Base-by-base conservation (phyloP, 2,113 vertebrate species). In the Pelobates fuscus region DNA sequence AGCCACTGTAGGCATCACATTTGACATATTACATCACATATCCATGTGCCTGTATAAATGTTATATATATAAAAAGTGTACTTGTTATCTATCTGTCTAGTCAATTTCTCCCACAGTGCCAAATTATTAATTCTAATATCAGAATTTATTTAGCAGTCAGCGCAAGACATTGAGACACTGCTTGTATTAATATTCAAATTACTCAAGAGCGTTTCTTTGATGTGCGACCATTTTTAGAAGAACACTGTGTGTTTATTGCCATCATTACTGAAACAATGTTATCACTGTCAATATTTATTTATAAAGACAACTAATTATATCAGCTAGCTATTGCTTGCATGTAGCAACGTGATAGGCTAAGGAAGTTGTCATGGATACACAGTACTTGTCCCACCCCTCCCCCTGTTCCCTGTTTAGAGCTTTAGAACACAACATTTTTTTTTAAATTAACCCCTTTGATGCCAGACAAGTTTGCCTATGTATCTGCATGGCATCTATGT, bases 261-360 rank as follows among this genome's bases (percentile, higher is more conserved):
- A 61, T 30, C 25, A 18, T 61, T 29, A 18, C 26, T 61, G 59
- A 29, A 61, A 61, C 59, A 61, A 61, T 61, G 59, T 61, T 61
- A 61, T n/a, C 30, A 29, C 2, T 30, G 26, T n/a, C 59, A 61
- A n/a, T 61, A n/a, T 61, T 61, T n/a, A 61, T 61, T 61, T 29
- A 27, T 61, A n/a, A 29, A 55, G 52, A 55, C 52, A 20, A 20
- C 52, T 55, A 55, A 55, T 55, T 55, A 55, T 55, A 21, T 55
- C 52, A 55, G n/a, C 52, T 23, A 55, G 52, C 21, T 21, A 10
- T 8, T 55, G 52, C 20, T 23, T 23, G n/a, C 52, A 55, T 12
- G n/a, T 6, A 55, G 21, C 52, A 1, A 17, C 4, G 4, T 55
- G 52, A 55, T 55, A 17, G 52, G 52, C 21, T 55, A 23, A 20